Evolutionary conservation across 1,140 invertebrate species (phyloP).

Genomic region (Drosophila arawakana): DNA sequence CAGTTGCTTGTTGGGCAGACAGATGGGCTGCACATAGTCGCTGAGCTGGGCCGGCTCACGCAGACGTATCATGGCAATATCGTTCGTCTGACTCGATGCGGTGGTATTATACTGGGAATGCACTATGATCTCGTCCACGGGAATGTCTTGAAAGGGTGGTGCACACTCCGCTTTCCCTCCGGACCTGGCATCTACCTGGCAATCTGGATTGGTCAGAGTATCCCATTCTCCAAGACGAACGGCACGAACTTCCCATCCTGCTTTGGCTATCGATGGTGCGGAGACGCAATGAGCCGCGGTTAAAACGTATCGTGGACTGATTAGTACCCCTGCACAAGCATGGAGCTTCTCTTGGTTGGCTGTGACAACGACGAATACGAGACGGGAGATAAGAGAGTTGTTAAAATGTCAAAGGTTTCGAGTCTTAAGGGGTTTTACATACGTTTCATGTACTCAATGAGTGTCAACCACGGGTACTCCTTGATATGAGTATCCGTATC

Average conservation of each 20-base stretch:
- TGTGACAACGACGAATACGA: constrained; percentile 14
- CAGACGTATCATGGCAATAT: constrained; percentile 91
- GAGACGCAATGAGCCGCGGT: constrained; percentile 87
- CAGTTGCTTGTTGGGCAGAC: constrained; percentile 87
- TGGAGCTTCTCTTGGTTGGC: constrained; percentile 70
- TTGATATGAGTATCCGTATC: constrained; percentile 87
- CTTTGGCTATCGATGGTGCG: constrained; percentile 70
- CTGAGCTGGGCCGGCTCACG: constrained; percentile 85
- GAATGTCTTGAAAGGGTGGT: constrained; percentile 86
- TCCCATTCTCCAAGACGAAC: constrained; percentile 84
- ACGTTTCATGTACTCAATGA: constrained; percentile 84
- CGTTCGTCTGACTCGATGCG: constrained; percentile 84
- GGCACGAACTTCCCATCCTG: constrained; percentile 85
- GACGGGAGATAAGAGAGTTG: constrained; percentile 6
- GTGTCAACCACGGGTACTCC: constrained; percentile 89
- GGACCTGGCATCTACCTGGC: constrained; percentile 40
- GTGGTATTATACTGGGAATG: constrained; percentile 88
- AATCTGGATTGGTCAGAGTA: constrained; percentile 72
- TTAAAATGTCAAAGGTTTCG: not conserved
- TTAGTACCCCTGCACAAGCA: constrained; percentile 86
- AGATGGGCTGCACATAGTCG: constrained; percentile 89
- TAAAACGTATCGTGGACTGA: constrained; percentile 85
- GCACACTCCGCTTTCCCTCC: constrained; percentile 83
- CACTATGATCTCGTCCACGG: constrained; percentile 86
- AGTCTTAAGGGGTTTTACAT: constrained; percentile 17